phyloP scores from a whole-genome alignment of 1,140 invertebrate genomes.

The Daktulosphaira vitifoliae region DNA sequence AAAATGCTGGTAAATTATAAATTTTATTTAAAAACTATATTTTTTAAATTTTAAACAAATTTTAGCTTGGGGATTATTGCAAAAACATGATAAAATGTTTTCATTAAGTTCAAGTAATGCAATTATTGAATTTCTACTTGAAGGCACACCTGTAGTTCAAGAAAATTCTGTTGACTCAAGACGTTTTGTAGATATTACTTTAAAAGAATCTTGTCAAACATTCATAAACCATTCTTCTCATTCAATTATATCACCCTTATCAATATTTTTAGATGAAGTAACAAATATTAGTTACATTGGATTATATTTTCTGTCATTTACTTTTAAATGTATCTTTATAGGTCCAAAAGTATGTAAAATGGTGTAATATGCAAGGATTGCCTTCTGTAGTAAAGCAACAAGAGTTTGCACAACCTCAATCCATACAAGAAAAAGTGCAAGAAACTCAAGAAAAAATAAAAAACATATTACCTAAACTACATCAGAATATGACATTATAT shows the following conservation, averaged over 20 bases:
- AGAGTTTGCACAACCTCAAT: conserved; percentile 27
- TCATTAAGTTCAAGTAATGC: conserved; percentile 82
- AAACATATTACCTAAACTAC: conserved; percentile 65
- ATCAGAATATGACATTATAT: conserved; percentile 86
- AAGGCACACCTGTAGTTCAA: conserved; percentile 83
- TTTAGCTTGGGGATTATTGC: conserved; percentile 70
- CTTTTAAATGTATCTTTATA: background rate
- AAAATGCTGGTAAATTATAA: conserved; percentile 53
- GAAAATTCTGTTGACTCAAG: conserved; percentile 88
- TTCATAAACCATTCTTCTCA: conserved; percentile 77
- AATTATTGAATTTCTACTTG: conserved; percentile 79
- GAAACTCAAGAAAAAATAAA: conserved; percentile 66
- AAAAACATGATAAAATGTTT: conserved; percentile 79
- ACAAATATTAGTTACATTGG: conserved; percentile 42
- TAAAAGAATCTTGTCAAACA: conserved; percentile 84
- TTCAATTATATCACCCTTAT: conserved; percentile 62
- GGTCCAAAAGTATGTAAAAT: conserved; percentile 27
- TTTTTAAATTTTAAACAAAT: conserved; percentile 23
- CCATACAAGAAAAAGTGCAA: conserved; percentile 42
- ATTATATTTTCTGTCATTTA: too few relatives aligned
- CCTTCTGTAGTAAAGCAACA: conserved; percentile 14
- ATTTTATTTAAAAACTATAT: background rate
- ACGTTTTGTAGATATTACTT: conserved; percentile 84
- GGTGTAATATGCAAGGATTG: conserved; percentile 30
- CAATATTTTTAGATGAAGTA: conserved; percentile 66